Base-by-base conservation (phyloP, 2,888 invertebrate genomes). In the Stenurella melanura region DNA sequence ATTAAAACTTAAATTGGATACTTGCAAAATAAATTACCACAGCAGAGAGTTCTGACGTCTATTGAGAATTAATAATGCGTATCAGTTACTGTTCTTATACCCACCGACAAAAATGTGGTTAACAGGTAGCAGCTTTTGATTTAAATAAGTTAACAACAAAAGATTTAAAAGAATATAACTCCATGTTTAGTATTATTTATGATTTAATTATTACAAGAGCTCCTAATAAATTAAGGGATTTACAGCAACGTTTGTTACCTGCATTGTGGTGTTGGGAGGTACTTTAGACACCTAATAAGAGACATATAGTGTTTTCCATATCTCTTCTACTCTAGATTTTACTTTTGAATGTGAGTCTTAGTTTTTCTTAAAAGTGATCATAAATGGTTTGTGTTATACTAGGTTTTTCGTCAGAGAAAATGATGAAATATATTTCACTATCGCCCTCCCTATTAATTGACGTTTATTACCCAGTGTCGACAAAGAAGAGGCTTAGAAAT, bases 91-190 rank as follows among this genome's bases (percentile, higher is more conserved):
- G 21, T 50, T 50, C 7, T n/a, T 6, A 6, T n/a, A 17, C n/a
- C n/a, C 50, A 50, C 50, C 50, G n/a, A 50, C 50, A 50, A 50
- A 50, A 50, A 15, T n/a, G n/a, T 15, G 12, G 4, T 15, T 42
- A 50, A 50, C 50, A 50, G 50, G 50, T 50, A 50, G 50, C n/a
- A 50, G 50, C 50, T 50, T n/a, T n/a, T 50, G n/a, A 50, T 50
- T 50, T 50, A 50, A 50, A 50, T n/a, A 6, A 34, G 7, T 50
- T 15, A 12, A 42, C 42, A 50, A 17, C 50, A 50, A 50, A 50
- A 50, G 50, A 50, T 50, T 50, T 15, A 50, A 50, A 42, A 42
- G 42, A 7, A 1, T 15, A 0, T 42, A 42, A 42, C 42, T 42
- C 12, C 5, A n/a, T 50, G 50, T n/a, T 50, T 50, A 50, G n/a